Evolutionary conservation across 2,888 invertebrate species (phyloP).

Genomic region (Nezara viridula): DNA sequence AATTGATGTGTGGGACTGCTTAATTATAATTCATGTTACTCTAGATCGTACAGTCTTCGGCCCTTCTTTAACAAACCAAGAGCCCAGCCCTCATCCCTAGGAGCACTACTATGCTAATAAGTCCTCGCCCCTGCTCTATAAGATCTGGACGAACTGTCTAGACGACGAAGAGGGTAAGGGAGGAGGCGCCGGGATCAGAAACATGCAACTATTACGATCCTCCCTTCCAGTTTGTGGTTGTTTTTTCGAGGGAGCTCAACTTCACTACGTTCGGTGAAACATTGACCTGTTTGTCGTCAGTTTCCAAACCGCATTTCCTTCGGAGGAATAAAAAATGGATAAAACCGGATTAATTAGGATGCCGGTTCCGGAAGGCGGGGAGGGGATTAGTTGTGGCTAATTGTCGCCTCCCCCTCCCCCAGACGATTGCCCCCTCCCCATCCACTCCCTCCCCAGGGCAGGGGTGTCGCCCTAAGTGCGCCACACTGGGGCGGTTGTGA

Average conservation of each 20-base stretch:
- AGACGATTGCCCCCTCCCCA: background rate
- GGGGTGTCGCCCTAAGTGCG: background rate
- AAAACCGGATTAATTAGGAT: constrained; percentile 39
- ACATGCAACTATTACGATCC: background rate
- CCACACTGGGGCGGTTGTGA: background rate
- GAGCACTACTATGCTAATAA: background rate
- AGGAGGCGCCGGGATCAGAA: constrained; percentile 5
- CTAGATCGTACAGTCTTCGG: background rate
- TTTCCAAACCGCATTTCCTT: background rate
- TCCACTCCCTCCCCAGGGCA: background rate
- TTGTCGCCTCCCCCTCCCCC: background rate
- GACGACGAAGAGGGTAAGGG: background rate
- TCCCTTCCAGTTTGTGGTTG: background rate
- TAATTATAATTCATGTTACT: too few relatives aligned
- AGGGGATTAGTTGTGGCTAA: background rate
- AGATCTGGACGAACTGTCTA: background rate
- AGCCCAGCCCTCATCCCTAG: background rate
- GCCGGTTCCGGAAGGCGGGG: background rate
- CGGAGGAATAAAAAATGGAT: background rate
- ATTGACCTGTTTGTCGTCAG: constrained; percentile 5
- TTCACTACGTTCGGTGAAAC: background rate
- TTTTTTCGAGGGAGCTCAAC: background rate
- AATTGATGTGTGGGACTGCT: too few relatives aligned
- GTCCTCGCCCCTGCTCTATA: background rate
- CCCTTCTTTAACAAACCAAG: background rate